These are phyloP conservation scores for Anas platyrhynchos DNA, from an alignment of 2,113 vertebrate species.

Conservation along the genomic window DNA sequence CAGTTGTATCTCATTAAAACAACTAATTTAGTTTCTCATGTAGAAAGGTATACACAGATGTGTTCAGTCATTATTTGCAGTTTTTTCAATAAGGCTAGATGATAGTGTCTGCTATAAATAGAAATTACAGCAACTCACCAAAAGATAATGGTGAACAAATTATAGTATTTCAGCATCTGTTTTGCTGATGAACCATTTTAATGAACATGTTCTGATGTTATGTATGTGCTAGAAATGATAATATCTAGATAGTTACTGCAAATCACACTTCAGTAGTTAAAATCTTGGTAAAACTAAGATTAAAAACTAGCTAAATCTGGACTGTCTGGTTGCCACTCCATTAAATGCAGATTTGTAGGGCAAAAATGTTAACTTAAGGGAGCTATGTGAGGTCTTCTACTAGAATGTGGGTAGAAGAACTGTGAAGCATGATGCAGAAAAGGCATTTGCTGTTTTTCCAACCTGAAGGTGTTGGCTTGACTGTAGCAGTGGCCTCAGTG, in stretches of 20 bases:
- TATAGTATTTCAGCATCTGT: neutral
- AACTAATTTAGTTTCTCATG: neutral
- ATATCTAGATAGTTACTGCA: neutral
- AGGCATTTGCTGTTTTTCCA: neutral
- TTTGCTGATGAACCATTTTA: neutral
- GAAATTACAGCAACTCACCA: neutral
- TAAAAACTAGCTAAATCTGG: neutral
- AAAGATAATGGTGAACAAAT: neutral
- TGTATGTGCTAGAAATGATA: neutral
- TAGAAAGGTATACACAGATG: neutral
- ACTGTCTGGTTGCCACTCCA: neutral
- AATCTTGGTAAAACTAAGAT: neutral
- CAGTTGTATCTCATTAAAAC: neutral
- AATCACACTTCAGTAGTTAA: neutral
- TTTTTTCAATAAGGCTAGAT: neutral
- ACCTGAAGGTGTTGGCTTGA: neutral
- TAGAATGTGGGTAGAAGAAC: neutral
- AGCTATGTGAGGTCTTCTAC: neutral
- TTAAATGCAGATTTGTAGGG: neutral
- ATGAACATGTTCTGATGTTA: neutral
- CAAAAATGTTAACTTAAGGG: neutral
- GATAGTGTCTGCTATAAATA: neutral
- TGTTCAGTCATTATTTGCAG: neutral
- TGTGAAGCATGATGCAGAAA: neutral
- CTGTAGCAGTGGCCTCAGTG: neutral